phyloP scores from a whole-genome alignment of 2,888 invertebrate genomes.

The Linnaemya vulpina region DNA sequence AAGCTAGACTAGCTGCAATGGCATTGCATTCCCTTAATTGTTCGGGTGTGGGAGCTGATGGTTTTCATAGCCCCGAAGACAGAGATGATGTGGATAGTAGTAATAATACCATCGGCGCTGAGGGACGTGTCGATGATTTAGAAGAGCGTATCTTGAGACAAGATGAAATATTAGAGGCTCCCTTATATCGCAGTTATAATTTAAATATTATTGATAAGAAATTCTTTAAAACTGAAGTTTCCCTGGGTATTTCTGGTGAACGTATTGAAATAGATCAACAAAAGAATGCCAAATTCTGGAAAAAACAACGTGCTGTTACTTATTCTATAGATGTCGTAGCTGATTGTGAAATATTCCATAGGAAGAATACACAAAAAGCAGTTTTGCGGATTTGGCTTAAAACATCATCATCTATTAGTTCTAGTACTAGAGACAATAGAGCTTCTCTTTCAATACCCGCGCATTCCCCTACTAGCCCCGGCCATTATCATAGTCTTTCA shows the following conservation, averaged over 20 bases:
- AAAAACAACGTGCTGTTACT: conserved; percentile 90
- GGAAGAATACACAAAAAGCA: conserved; percentile 89
- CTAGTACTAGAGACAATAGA: conserved; percentile 63
- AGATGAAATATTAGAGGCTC: conserved; percentile 92
- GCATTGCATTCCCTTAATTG: conserved; percentile 77
- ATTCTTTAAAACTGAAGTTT: conserved; percentile 91
- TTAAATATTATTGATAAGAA: conserved; percentile 92
- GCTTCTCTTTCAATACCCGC: conserved; percentile 68
- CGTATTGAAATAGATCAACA: conserved; percentile 94
- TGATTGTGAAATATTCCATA: conserved; percentile 91
- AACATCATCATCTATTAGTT: conserved; percentile 80
- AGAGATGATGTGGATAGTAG: conserved; percentile 60
- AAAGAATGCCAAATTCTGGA: conserved; percentile 86
- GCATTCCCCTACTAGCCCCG: conserved; percentile 79
- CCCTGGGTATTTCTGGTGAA: conserved; percentile 94
- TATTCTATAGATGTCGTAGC: conserved; percentile 94
- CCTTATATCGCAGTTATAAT: conserved; percentile 92
- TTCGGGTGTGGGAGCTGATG: conserved; percentile 78
- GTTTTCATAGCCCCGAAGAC: conserved; percentile 77
- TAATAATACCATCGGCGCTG: conserved; percentile 78
- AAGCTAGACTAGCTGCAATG: conserved; percentile 78
- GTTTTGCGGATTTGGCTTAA: conserved; percentile 88
- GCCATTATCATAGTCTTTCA: conserved; percentile 77
- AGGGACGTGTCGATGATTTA: conserved; percentile 83
- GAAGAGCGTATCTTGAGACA: conserved; percentile 88